A percentile compares a stretch with the other conserved stretches of the same genome.
Conservation (phyloP, 1,140 invertebrate genomes). For the Drusus annulatus region DNA sequence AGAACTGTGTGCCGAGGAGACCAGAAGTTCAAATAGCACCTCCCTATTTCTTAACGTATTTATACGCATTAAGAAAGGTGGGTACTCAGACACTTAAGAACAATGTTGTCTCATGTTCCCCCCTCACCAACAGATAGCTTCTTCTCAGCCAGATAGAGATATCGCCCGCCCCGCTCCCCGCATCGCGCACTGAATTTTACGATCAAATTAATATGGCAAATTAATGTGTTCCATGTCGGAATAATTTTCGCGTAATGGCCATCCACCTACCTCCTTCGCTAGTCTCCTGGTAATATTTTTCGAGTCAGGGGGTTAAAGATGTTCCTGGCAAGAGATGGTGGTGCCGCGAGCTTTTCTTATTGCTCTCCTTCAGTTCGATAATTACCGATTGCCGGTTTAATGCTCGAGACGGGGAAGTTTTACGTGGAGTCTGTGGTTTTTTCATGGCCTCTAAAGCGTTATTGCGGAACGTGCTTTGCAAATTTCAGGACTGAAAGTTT, state of each 20-base stretch:
- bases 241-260: conserved; percentile 58
- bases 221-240: conserved; percentile 68
- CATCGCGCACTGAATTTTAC: conserved; percentile 67
- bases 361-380: conserved; percentile 55
- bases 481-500: conserved; percentile 44
- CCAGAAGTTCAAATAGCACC: conserved; percentile 56
- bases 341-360: conserved; percentile 52
- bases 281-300: conserved; percentile 49
- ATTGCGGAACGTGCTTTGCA: conserved; percentile 55
- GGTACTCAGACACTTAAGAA: conserved; percentile 49
- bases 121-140: conserved; percentile 40
- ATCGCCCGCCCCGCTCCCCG: conserved; percentile 41
- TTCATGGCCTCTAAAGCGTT: conserved; percentile 55
- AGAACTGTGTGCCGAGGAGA: conserved; percentile 43
- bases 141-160: conserved; percentile 50
- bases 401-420: conserved; percentile 51
- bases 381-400: conserved; percentile 59
- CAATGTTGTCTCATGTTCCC: conserved; percentile 56
- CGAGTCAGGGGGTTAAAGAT: conserved; percentile 44
- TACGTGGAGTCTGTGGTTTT: conserved; percentile 59
- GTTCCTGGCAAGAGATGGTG: background rate
- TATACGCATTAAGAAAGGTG: conserved; percentile 50
- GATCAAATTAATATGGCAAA: conserved; percentile 74
- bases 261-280: conserved; percentile 39
- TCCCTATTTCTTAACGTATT: conserved; percentile 55